Percentiles rank a stretch among this genome's conserved stretches.
Evolutionary conservation across 2,797 vertebrate species (phyloP).

Genomic region (Falco biarmicus): DNA sequence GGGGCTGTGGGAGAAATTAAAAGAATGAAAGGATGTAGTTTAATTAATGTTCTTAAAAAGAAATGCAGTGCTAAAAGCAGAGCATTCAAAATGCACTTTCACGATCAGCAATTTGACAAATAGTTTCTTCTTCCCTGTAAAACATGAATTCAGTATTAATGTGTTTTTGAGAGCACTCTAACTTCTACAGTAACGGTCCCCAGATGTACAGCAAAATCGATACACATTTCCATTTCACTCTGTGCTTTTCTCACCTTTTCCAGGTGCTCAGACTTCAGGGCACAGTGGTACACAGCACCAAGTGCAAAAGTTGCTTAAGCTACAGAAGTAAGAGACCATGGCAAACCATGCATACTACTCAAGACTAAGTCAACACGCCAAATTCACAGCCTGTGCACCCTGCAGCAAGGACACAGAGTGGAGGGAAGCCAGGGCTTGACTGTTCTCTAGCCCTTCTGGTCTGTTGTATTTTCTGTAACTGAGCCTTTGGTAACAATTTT

Average conservation of each 20-base stretch:
- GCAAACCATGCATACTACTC: neutral
- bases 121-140: neutral
- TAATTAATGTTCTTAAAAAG: neutral
- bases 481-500: neutral
- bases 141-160: neutral
- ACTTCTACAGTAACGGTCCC: neutral
- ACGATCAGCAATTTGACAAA: neutral
- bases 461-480: neutral
- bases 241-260: neutral
- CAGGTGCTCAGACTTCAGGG: neutral
- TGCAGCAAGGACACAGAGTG: fast-evolving
- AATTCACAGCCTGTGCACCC: neutral
- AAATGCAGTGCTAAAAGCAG: neutral
- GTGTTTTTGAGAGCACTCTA: neutral
- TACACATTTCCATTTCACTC: neutral
- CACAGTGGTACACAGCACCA: neutral
- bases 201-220: neutral
- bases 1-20: neutral
- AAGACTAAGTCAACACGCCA: neutral
- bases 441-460: neutral
- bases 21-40: neutral
- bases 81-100: neutral
- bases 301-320: conserved; percentile 12
- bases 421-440: fast-evolving
- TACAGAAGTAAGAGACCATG: neutral